phyloP scores from a whole-genome alignment of 2,797 vertebrate genomes.

The Toxotes lorentzi region DNA sequence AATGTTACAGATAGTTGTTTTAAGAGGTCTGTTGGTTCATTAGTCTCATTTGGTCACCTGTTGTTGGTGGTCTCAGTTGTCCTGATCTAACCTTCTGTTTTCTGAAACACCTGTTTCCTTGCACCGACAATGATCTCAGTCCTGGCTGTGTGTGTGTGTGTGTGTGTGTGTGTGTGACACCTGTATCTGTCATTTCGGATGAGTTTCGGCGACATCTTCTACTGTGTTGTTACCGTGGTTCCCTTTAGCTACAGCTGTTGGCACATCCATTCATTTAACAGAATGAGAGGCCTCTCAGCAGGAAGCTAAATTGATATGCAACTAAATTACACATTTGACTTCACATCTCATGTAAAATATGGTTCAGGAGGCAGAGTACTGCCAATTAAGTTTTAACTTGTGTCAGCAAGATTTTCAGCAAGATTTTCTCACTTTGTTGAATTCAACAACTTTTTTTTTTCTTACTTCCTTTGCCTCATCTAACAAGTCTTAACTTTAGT shows the following conservation, averaged over 20 bases:
- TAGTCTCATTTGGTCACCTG: slow-evolving; percentile 15
- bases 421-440: slow-evolving; percentile 63
- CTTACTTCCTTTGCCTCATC: slow-evolving; percentile 35
- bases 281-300: slow-evolving; percentile 43
- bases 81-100: slow-evolving; percentile 9
- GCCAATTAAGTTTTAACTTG: slow-evolving; percentile 64
- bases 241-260: slow-evolving; percentile 27
- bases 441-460: slow-evolving; percentile 39
- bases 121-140: slow-evolving; percentile 16
- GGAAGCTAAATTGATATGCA: slow-evolving; percentile 58
- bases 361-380: slow-evolving; percentile 40
- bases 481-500: slow-evolving; percentile 41
- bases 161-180: background rate
- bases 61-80: background rate
- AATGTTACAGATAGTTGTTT: background rate
- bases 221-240: slow-evolving; percentile 14
- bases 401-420: slow-evolving; percentile 66
- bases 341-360: slow-evolving; percentile 61
- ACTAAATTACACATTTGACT: slow-evolving; percentile 63
- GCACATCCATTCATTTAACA: slow-evolving; percentile 45
- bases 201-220: slow-evolving; percentile 24
- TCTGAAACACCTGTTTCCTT: slow-evolving; percentile 25
- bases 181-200: slow-evolving; percentile 35
- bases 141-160: slow-evolving; percentile 8
- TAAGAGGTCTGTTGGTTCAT: background rate